A percentile compares a stretch with the other conserved stretches of the same genome.
phyloP scores from a whole-genome alignment of 64 coral and sea anemone genomes.

The Porites lutea region DNA sequence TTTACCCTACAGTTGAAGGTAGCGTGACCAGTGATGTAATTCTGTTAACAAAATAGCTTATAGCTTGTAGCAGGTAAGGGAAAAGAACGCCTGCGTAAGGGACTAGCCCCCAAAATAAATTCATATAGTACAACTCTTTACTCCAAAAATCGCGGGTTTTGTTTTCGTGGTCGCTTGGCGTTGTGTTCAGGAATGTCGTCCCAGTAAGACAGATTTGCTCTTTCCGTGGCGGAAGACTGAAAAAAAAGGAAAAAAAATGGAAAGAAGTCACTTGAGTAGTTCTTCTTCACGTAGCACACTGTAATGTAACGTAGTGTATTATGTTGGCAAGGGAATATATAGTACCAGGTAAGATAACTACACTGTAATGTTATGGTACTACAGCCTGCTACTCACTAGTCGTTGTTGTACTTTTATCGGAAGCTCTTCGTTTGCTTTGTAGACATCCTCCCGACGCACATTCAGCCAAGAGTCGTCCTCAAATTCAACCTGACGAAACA shows the following conservation, averaged over 20 bases:
- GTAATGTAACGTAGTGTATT: not conserved
- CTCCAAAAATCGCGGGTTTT: slow-evolving; percentile 41
- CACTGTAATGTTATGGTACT: too few relatives aligned
- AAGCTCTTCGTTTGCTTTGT: slow-evolving; percentile 81
- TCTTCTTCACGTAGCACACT: too few relatives aligned
- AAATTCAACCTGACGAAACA: slow-evolving; percentile 71
- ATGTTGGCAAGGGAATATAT: too few relatives aligned
- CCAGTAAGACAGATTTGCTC: slow-evolving; percentile 71
- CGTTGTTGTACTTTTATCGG: slow-evolving; percentile 81
- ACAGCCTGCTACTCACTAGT: slow-evolving; percentile 59
- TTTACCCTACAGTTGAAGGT: not conserved
- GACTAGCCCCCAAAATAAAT: not conserved
- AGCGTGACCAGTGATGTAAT: too few relatives aligned
- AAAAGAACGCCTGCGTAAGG: not conserved
- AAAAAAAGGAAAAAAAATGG: not conserved
- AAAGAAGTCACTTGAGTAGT: too few relatives aligned
- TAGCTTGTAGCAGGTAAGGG: too few relatives aligned
- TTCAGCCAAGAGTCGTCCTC: slow-evolving; percentile 87
- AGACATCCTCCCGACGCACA: slow-evolving; percentile 88
- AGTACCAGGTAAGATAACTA: too few relatives aligned
- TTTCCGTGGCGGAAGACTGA: slow-evolving; percentile 89
- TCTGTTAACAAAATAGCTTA: too few relatives aligned
- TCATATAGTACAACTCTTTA: not conserved
- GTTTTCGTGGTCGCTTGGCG: slow-evolving; percentile 60
- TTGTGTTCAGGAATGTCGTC: slow-evolving; percentile 62